These are phyloP conservation scores for Ahaetulla prasina DNA, from an alignment of 2,113 vertebrate species.

Conservation along the genomic window DNA sequence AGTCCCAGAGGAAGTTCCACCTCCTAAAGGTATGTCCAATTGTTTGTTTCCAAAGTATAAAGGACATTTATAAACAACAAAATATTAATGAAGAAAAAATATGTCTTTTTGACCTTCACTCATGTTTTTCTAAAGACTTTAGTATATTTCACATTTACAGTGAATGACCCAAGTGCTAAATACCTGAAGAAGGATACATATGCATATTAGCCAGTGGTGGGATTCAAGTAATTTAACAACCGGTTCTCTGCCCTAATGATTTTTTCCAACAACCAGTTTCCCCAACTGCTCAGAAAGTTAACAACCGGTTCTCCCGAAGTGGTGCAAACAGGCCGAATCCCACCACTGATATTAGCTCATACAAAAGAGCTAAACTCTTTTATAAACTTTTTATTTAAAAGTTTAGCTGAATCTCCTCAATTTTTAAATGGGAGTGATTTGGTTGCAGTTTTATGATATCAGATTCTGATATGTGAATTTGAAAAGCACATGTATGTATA, in stretches of 20 bases:
- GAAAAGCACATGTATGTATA: background rate
- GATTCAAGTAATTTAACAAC: too few species aligned
- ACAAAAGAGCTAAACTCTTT: background rate
- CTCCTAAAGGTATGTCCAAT: slow-evolving; percentile 63
- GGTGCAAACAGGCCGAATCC: too few species aligned
- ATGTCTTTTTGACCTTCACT: background rate
- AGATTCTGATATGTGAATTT: background rate
- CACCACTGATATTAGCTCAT: too few species aligned
- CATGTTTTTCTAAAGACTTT: background rate
- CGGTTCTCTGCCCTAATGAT: too few species aligned
- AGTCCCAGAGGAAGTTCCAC: slow-evolving; percentile 60
- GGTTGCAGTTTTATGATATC: background rate
- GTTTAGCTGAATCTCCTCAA: background rate
- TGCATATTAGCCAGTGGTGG: background rate
- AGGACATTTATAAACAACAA: background rate
- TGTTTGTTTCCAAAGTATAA: background rate
- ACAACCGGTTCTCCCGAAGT: too few species aligned
- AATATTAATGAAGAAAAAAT: background rate
- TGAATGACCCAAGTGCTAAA: background rate
- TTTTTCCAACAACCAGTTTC: too few species aligned
- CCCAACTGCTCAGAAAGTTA: too few species aligned
- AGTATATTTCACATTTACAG: background rate
- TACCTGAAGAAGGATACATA: background rate
- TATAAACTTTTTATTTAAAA: background rate
- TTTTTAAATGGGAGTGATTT: background rate